A percentile compares a stretch with the other conserved stretches of the same genome.
Conservation (phyloP, 2,113 vertebrate genomes). For the Monopterus albus region DNA sequence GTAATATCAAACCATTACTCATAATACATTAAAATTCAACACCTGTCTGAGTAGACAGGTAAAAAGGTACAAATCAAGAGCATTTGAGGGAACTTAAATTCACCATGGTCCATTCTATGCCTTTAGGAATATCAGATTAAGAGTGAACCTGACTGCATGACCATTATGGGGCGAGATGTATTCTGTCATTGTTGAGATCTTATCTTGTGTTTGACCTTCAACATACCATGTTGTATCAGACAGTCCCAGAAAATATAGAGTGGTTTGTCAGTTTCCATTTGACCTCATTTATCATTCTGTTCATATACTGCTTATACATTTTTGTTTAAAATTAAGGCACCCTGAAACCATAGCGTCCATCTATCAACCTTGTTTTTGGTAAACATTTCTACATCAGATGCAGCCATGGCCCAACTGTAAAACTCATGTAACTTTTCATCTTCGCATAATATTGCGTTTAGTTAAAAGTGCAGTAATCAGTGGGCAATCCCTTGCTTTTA, state of each 20-base stretch:
- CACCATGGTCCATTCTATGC: constrained; percentile 6
- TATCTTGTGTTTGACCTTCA: constrained; percentile 64
- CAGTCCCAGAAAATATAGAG: constrained; percentile 25
- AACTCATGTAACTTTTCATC: constrained; percentile 13
- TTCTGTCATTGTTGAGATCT: constrained; percentile 54
- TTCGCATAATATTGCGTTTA: no score
- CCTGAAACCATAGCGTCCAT: background rate
- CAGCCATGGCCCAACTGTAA: background rate
- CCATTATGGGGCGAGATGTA: constrained; percentile 33
- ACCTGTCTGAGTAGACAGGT: background rate
- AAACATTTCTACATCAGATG: constrained; percentile 19
- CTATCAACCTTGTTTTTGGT: constrained; percentile 30
- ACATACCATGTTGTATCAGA: constrained; percentile 32
- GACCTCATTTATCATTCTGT: constrained; percentile 49
- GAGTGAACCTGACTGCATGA: constrained; percentile 13
- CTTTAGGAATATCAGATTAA: constrained; percentile 38
- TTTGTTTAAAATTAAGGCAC: constrained; percentile 36
- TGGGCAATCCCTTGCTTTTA: constrained; percentile 3
- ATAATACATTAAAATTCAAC: constrained; percentile 38
- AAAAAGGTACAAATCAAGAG: constrained; percentile 42
- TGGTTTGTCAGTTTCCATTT: constrained; percentile 35
- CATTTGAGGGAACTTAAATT: constrained; percentile 27
- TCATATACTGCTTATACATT: constrained; percentile 24
- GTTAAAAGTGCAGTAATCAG: constrained; percentile 19
- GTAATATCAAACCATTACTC: constrained; percentile 35